Evolutionary conservation across 2,888 invertebrate genomes (phyloP).

Genomic region (Cosmia pyralina): DNA sequence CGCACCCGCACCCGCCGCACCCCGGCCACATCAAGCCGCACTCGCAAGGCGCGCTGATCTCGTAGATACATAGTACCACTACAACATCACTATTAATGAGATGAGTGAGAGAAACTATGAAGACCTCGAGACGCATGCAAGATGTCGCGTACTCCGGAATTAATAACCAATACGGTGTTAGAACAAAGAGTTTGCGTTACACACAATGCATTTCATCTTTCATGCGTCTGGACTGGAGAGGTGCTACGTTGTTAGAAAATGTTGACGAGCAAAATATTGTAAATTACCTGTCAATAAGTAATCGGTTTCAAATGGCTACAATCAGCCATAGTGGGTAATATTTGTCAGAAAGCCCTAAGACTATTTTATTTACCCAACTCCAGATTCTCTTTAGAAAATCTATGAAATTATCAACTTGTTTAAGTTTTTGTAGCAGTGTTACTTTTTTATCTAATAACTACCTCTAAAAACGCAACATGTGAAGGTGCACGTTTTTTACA

Average conservation of each 20-base stretch:
- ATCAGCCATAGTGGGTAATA: not conserved
- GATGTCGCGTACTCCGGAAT: not conserved
- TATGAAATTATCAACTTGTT: not conserved
- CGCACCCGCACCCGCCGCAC: conserved; percentile 85
- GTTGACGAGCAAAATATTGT: conserved; percentile 18
- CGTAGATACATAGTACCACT: conserved; percentile 71
- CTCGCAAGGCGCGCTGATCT: conserved; percentile 88
- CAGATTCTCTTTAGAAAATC: not conserved
- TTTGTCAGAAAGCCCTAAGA: not conserved
- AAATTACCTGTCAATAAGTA: not conserved
- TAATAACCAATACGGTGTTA: too few species aligned
- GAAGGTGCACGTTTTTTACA: not conserved
- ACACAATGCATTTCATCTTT: conserved; percentile 15
- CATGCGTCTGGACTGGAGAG: conserved; percentile 17
- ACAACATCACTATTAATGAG: conserved; percentile 12
- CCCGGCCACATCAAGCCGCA: conserved; percentile 88
- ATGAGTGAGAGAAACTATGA: not conserved
- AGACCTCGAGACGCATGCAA: not conserved
- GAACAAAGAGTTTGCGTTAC: not conserved
- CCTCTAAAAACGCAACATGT: not conserved
- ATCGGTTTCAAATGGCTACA: not conserved
- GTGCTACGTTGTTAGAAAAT: conserved; percentile 4
- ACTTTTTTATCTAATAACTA: conserved; percentile 1
- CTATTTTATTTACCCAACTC: not conserved
- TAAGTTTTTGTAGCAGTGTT: conserved; percentile 1